Conservation (phyloP, 2,797 vertebrate genomes). For the Enteromius mattozi region DNA sequence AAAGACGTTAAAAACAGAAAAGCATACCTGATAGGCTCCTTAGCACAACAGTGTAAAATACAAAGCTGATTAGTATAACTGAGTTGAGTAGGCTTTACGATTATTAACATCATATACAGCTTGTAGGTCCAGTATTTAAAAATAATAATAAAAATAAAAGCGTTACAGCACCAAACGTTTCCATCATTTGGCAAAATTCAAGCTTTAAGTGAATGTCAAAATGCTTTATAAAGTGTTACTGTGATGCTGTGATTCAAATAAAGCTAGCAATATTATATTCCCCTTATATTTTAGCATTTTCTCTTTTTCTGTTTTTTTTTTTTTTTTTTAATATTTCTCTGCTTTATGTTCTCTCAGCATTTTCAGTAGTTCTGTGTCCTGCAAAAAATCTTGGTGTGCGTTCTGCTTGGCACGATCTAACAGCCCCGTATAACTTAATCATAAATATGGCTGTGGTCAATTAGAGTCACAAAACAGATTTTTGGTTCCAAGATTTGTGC, state of each 20-base stretch:
- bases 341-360: conserved; percentile 67
- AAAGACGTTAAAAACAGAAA: conserved; percentile 74
- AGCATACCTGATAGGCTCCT: conserved; percentile 86
- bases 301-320: conserved; percentile 59
- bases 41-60: conserved; percentile 86
- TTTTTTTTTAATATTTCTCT: conserved; percentile 49
- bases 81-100: conserved; percentile 83
- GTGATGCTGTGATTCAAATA: conserved; percentile 86
- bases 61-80: conserved; percentile 85
- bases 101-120: conserved; percentile 85
- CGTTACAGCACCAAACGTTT: conserved; percentile 87
- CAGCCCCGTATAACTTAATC: conserved; percentile 85
- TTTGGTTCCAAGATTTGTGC: conserved; percentile 87
- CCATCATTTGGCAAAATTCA: conserved; percentile 88
- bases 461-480: conserved; percentile 86
- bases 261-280: conserved; percentile 84
- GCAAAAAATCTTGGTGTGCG: conserved; percentile 84
- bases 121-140: conserved; percentile 86
- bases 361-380: conserved; percentile 86
- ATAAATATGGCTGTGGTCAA: conserved; percentile 86
- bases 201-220: conserved; percentile 89
- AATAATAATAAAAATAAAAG: conserved; percentile 70
- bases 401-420: conserved; percentile 84
- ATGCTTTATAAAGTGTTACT: conserved; percentile 85
- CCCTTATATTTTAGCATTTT: conserved; percentile 69